Evolutionary conservation across 2,797 vertebrate genomes (phyloP), one percentile per base, ranked within the genome.

Genomic region (Hoplostethus atlanticus): DNA sequence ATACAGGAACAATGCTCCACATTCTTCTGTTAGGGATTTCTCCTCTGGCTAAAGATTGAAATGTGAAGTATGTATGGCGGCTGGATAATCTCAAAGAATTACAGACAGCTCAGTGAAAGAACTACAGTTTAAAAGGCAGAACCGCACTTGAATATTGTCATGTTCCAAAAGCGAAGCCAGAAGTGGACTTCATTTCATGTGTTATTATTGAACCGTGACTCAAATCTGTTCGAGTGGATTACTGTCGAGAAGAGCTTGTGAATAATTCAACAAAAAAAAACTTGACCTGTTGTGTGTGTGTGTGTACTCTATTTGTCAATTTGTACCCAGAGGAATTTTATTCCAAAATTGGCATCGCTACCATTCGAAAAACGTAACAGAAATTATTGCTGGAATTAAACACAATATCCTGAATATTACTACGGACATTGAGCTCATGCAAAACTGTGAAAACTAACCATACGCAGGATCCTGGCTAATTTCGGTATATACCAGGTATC

Each of bases 11-110:
- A 60, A 54, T 76, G 62, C 28, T 36, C 59, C 64, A 34, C 68
- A 80, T 73, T 84, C 80, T 74, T 79, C 13, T 16, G 16, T 58
- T 11, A 54, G 63, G 71, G 79, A 80, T 81, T 77, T 85, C 36
- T 72, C 84, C 36, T 69, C 12, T 57, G 61, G 44, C 74, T 76
- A 47, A 58, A 71, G 61, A 74, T 67, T 48, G 73, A 77, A 84
- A 82, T 81, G 80, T 75, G 64, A 84, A 77, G 58, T 72, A 83
- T 83, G 75, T 64, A 38, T 5, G 7, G 62, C 52, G 34, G 78
- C 68, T 76, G 58, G 68, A 78, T 76, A 89, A 89, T 67, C 83
- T 60, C 38, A 42, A 21, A 85, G 64, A 76, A 71, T 79, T 76
- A 61, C 76, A n/a, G 54, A 67, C 52, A n/a, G 63, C 57, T 15